Conservation (phyloP, 1,140 invertebrate genomes). For the Watersipora subatra region DNA sequence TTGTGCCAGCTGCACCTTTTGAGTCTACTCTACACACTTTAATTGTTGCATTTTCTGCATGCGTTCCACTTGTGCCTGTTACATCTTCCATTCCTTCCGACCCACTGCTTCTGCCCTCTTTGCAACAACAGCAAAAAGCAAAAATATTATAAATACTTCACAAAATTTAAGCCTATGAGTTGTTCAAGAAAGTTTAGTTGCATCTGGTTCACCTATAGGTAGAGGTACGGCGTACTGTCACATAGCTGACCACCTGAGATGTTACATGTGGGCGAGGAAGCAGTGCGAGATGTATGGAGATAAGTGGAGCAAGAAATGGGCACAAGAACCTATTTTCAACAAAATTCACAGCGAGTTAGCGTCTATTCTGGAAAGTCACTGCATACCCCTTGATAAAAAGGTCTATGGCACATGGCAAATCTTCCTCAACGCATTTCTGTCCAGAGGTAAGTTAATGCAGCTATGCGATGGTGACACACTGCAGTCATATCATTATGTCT, state of each 20-base stretch:
- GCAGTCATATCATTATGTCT: no score
- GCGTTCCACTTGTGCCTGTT: no score
- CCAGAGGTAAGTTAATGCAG: conserved; percentile 29
- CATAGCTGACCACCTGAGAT: conserved; percentile 26
- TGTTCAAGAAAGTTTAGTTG: no score
- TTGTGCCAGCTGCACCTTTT: no score
- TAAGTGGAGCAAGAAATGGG: conserved; percentile 41
- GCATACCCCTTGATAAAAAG: conserved; percentile 24
- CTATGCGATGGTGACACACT: no score
- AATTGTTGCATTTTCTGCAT: no score
- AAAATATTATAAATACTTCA: no score
- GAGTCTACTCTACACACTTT: no score
- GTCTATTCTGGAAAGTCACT: conserved; percentile 24
- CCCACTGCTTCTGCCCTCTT: no score
- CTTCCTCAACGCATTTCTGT: conserved; percentile 31
- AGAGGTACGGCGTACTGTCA: conserved; percentile 37
- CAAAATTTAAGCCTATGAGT: no score
- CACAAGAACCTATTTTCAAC: conserved; percentile 38
- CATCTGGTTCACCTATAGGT: neutral
- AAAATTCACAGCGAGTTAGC: conserved; percentile 36
- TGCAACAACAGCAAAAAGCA: no score
- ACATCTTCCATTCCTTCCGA: no score
- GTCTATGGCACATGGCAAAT: conserved; percentile 29
- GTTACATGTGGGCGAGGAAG: conserved; percentile 35
- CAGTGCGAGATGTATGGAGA: conserved; percentile 36